Evolutionary conservation across 1,140 invertebrate genomes (phyloP).

Genomic region (Drosophila seguyi): DNA sequence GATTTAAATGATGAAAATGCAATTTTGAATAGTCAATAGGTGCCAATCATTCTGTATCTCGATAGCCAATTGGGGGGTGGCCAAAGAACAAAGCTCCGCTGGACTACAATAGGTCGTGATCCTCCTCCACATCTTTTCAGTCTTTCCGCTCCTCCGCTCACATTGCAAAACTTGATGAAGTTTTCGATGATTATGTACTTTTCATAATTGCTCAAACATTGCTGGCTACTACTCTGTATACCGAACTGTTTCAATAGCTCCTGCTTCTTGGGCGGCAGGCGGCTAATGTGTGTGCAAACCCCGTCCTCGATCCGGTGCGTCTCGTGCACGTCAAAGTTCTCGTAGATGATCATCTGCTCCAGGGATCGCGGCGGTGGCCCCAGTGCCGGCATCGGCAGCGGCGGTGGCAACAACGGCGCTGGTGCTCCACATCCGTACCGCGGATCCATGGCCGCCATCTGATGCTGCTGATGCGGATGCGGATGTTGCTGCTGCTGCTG

Average conservation of each 20-base stretch:
- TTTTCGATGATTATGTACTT: conserved; percentile 85
- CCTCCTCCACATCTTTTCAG: conserved; percentile 19
- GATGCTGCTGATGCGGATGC: conserved; percentile 39
- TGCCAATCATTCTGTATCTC: conserved; percentile 59
- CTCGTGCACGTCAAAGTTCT: conserved; percentile 84
- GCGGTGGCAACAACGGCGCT: conserved; percentile 42
- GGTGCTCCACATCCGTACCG: conserved; percentile 57
- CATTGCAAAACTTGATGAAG: conserved; percentile 85
- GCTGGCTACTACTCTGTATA: conserved; percentile 85
- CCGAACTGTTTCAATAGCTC: conserved; percentile 85
- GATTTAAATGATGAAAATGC: conserved; percentile 53
- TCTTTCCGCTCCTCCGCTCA: conserved; percentile 63
- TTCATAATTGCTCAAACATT: conserved; percentile 85
- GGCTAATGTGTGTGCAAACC: conserved; percentile 82
- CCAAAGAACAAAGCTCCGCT: conserved; percentile 75
- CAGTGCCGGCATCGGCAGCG: conserved; percentile 36
- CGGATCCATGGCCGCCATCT: conserved; percentile 40
- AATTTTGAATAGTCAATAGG: conserved; percentile 61
- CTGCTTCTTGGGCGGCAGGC: conserved; percentile 84
- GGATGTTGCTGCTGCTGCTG: conserved; percentile 37
- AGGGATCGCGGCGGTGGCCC: conserved; percentile 68
- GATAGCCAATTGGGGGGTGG: conserved; percentile 37
- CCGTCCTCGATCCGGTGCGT: conserved; percentile 83
- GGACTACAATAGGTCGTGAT: conserved; percentile 35
- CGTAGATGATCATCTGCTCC: conserved; percentile 81